Evolutionary conservation across 1,140 invertebrate genomes (phyloP).

Genomic region (Drosophila tropicalis): DNA sequence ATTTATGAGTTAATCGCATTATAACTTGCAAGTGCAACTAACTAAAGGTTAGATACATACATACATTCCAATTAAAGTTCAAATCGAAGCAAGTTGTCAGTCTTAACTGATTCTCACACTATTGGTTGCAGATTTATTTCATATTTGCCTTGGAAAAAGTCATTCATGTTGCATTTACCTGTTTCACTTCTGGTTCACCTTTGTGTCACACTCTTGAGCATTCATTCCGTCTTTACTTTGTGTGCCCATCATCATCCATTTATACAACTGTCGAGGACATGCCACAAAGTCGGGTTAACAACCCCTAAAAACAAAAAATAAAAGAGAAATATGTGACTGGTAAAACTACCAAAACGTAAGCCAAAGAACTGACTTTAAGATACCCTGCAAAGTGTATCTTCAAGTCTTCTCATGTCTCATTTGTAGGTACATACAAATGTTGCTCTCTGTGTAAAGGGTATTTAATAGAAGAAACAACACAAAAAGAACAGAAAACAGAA

Average conservation of each 20-base stretch:
- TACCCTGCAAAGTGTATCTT: too few species aligned
- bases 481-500: conserved; percentile 14
- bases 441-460: too few species aligned
- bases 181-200: conserved; percentile 10
- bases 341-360: too few species aligned
- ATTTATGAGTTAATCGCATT: too few species aligned
- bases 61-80: too few species aligned
- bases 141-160: too few species aligned
- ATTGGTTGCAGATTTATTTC: background rate
- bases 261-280: conserved; percentile 50
- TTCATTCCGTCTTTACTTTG: conserved; percentile 17
- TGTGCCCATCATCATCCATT: conserved; percentile 45
- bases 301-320: conserved; percentile 34
- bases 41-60: too few species aligned
- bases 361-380: background rate
- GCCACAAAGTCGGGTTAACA: conserved; percentile 57
- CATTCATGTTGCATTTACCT: conserved; percentile 4
- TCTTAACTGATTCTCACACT: background rate
- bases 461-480: conserved; percentile 6
- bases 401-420: too few species aligned
- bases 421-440: too few species aligned
- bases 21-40: background rate
- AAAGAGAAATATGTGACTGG: background rate
- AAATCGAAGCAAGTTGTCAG: too few species aligned
- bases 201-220: conserved; percentile 12